Evolutionary conservation across 1,140 invertebrate genomes (phyloP).

Genomic region (Calliopsis andreniformis): DNA sequence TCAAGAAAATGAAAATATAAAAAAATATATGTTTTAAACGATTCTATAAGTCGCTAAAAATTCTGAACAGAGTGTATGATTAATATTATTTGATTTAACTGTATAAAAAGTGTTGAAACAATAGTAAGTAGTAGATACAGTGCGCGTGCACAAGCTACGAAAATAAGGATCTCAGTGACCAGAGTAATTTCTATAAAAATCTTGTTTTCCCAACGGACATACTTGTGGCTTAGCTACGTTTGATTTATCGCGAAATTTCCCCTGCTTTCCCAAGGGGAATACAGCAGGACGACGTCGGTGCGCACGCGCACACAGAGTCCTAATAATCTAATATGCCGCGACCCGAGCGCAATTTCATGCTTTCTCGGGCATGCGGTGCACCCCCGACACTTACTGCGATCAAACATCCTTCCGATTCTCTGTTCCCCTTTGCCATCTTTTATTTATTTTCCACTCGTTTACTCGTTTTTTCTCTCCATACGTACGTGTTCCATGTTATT

Average conservation of each 20-base stretch:
- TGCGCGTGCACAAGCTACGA: not conserved
- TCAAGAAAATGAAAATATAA: too few species aligned
- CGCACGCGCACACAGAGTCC: conserved; percentile 40
- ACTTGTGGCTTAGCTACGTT: conserved; percentile 39
- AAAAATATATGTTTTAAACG: too few species aligned
- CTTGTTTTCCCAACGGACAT: conserved; percentile 32
- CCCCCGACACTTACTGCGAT: conserved; percentile 24
- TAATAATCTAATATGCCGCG: conserved; percentile 67
- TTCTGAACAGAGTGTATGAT: too few species aligned
- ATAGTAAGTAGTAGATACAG: too few species aligned
- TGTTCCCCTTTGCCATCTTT: not conserved
- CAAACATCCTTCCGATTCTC: conserved; percentile 25
- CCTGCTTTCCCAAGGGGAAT: conserved; percentile 26
- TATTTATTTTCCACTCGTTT: conserved; percentile 44
- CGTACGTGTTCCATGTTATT: not conserved
- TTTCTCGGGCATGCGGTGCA: conserved; percentile 51
- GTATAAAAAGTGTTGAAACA: too few species aligned
- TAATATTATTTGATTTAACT: too few species aligned
- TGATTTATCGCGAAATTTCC: conserved; percentile 63
- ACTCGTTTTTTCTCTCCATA: not conserved
- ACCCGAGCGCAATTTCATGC: conserved; percentile 68
- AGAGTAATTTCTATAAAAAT: conserved; percentile 42
- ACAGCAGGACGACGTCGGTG: conserved; percentile 22
- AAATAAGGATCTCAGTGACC: conserved; percentile 38
- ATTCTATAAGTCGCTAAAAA: too few species aligned